phyloP scores from a whole-genome alignment of 2,113 vertebrate species.

The Cebus imitator region DNA sequence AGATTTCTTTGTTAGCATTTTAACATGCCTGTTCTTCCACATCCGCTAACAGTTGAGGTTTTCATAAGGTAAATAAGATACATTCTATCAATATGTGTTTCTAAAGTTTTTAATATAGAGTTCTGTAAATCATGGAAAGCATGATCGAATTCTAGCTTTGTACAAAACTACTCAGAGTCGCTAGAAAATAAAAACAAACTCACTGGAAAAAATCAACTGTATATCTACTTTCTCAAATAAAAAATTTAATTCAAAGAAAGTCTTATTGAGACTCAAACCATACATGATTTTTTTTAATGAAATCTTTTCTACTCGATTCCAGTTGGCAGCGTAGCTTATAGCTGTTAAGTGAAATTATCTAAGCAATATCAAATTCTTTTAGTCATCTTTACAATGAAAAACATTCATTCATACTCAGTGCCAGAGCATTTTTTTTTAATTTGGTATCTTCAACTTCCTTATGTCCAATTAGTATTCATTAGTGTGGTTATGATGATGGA shows the following conservation, averaged over 20 bases:
- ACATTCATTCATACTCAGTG: constrained; percentile 2
- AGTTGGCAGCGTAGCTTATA: not conserved
- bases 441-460: constrained; percentile 31
- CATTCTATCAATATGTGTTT: not conserved
- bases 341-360: not conserved
- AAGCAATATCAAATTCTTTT: not conserved
- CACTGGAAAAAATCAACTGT: not conserved
- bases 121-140: constrained; percentile 11
- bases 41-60: constrained; percentile 31
- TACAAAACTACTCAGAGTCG: not conserved
- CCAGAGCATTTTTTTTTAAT: not conserved
- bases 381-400: constrained; percentile 29
- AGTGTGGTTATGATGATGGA: not conserved
- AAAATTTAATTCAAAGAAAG: not conserved
- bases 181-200: constrained; percentile 39
- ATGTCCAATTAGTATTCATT: constrained; percentile 41
- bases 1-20: constrained; percentile 75
- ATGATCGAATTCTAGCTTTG: constrained; percentile 33
- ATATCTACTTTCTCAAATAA: constrained; percentile 23
- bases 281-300: constrained; percentile 30
- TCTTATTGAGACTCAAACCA: not conserved
- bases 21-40: constrained; percentile 61
- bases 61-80: constrained; percentile 57
- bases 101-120: constrained; percentile 39
- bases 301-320: not conserved